phyloP scores from a whole-genome alignment of 2,888 invertebrate species.

The Malachius bipustulatus region DNA sequence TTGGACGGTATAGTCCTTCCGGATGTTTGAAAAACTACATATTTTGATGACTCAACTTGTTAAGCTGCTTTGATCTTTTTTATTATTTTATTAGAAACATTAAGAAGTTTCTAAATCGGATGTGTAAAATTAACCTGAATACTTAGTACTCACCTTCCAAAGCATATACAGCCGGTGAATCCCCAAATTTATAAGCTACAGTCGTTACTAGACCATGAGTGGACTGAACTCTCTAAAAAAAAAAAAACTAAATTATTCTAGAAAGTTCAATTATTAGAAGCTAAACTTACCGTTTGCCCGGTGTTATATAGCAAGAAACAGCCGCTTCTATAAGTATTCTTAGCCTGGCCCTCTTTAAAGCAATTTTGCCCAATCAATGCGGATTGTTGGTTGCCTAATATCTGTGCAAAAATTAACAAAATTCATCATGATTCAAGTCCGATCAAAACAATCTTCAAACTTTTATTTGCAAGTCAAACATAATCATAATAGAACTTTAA shows the following conservation, averaged over 20 bases:
- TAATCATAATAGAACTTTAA: no score
- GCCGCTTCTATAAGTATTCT: conserved; percentile 84
- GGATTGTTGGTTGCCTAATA: conserved; percentile 93
- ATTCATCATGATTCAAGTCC: no score
- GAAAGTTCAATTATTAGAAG: conserved; percentile 1
- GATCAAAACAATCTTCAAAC: no score
- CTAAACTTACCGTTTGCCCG: conserved; percentile 50
- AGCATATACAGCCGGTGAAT: conserved; percentile 74
- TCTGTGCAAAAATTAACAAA: conserved; percentile 27
- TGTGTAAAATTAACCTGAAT: no score
- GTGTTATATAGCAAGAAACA: conserved; percentile 95
- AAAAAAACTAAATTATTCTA: conserved; percentile 9
- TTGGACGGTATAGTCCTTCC: no score
- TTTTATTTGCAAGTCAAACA: no score
- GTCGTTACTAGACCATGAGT: conserved; percentile 89
- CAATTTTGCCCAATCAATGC: conserved; percentile 88
- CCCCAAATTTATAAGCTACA: conserved; percentile 89
- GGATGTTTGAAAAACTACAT: no score
- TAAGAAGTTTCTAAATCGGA: no score
- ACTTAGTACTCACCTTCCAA: conserved; percentile 78
- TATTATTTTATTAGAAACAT: no score
- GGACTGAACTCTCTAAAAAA: conserved; percentile 62
- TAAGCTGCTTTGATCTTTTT: no score
- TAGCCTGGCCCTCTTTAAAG: conserved; percentile 75
- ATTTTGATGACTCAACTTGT: no score